Evolutionary conservation across 2,888 invertebrate species (phyloP).

Genomic region (Lepidocyrtinus sp.): DNA sequence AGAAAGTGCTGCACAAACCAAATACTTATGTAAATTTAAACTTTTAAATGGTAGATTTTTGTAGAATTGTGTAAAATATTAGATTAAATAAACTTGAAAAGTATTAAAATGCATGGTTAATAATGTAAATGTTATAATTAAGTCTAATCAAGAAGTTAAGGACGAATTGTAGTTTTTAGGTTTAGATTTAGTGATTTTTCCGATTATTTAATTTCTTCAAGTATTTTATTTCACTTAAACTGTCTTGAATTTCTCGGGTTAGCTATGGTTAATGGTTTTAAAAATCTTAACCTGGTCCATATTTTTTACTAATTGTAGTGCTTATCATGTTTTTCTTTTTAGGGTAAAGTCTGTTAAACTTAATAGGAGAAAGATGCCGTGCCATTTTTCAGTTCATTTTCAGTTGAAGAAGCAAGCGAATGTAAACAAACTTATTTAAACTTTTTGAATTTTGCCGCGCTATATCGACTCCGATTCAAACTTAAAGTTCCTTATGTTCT

Average conservation of each 20-base stretch:
- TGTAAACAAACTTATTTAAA: too few relatives aligned
- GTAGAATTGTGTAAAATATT: not conserved
- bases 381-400: not conserved
- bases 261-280: not conserved
- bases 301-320: too few relatives aligned
- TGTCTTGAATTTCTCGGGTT: not conserved
- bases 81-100: not conserved
- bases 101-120: conserved; percentile 1
- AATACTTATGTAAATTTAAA: not conserved
- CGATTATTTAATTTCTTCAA: not conserved
- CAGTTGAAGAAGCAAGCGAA: not conserved
- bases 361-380: not conserved
- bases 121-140: not conserved
- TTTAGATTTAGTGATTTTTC: not conserved
- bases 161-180: too few relatives aligned
- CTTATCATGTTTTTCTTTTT: not conserved
- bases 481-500: too few relatives aligned
- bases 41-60: not conserved
- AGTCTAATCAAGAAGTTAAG: not conserved
- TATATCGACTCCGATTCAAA: too few relatives aligned
- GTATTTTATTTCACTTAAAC: not conserved
- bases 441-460: too few relatives aligned
- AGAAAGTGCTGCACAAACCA: conserved; percentile 43
- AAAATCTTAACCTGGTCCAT: not conserved
- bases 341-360: not conserved